Evolutionary conservation across 2,797 vertebrate species (phyloP).

Genomic region (Perodicticus potto): DNA sequence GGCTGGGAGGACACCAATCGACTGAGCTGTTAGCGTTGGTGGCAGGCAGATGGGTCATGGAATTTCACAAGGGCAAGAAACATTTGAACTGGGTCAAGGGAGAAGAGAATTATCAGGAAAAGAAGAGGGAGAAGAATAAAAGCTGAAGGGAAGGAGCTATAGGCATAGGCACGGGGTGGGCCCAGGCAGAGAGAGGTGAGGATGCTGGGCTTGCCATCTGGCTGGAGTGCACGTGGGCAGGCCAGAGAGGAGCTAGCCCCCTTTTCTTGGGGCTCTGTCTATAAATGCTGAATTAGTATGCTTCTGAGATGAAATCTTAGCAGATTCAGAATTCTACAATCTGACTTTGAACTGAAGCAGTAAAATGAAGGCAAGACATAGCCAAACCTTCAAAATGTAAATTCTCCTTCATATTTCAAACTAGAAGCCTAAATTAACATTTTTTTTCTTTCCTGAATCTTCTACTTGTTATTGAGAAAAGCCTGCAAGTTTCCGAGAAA

Average conservation of each 20-base stretch:
- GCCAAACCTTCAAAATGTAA: constrained; percentile 59
- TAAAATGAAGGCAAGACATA: constrained; percentile 27
- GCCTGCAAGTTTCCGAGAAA: constrained; percentile 73
- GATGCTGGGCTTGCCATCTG: fast-evolving
- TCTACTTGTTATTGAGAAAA: constrained; percentile 80
- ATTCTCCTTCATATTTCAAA: constrained; percentile 53
- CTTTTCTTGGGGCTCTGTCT: not conserved
- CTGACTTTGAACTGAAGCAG: constrained; percentile 44
- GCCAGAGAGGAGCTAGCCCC: not conserved
- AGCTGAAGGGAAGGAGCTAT: not conserved
- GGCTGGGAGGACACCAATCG: not conserved
- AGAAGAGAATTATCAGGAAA: not conserved
- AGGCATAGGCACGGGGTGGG: fast-evolving
- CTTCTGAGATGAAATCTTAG: constrained; percentile 30
- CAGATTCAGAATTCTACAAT: constrained; percentile 42
- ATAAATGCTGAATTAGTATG: not conserved
- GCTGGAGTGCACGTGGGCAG: not conserved
- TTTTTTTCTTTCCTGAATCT: constrained; percentile 77
- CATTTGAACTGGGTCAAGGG: not conserved
- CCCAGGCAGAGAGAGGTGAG: no score
- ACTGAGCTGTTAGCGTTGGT: fast-evolving
- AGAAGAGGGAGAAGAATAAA: not conserved
- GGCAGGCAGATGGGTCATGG: not conserved
- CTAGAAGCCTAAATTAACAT: constrained; percentile 55
- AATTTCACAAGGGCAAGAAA: not conserved